Base-by-base conservation (phyloP, 2,888 invertebrate species). In the Coecobrya sp. region DNA sequence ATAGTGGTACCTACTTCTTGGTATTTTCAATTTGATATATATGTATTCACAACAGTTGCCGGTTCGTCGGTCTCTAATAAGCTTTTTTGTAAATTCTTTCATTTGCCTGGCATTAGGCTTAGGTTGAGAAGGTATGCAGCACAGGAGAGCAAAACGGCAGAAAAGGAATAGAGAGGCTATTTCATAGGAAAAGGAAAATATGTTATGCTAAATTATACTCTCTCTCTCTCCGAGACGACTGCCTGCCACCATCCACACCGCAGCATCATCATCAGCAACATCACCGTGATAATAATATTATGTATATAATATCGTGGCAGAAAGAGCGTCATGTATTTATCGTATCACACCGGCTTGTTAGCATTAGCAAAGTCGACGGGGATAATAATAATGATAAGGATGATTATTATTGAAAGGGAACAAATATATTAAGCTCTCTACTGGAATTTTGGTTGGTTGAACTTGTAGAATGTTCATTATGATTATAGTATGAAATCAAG, bases 11-110 rank as follows among this genome's bases (percentile, higher is more conserved):
- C 73, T 88, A 52, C 76, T 85, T 88, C 92, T 88, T 92, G 91
- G 91, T 87, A 91, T 87, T 91, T 89, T 88, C 45, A 73, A 73
- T 52, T 65, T 73, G 36, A 86, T 55, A 68, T 55, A 68, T 86
- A 73, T 86, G 45, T 30, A 49, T 89, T 52, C 49, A 89, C 79
- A 87, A 65, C 82, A 89, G 89, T 89, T 91, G 87, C 91, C 91
- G 92, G 92, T 88, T 92, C 92, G 92, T 92, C 92, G 92, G 88
- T 92, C 92, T 92, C 92, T 92, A 92, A 92, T 92, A 92, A 92
- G 87, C 81, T 70, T 92, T 91, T 73, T 87, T 85, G 5, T 42
- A 76, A 62, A 49, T 76, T 85, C 55, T 85, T 87, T 76, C 49
- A 30, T 88, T 79, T 88, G 81, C 62, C 79, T 76, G 68, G 52